Evolutionary conservation across 2,888 invertebrate species (phyloP).

Genomic region (Netelia virgata): DNA sequence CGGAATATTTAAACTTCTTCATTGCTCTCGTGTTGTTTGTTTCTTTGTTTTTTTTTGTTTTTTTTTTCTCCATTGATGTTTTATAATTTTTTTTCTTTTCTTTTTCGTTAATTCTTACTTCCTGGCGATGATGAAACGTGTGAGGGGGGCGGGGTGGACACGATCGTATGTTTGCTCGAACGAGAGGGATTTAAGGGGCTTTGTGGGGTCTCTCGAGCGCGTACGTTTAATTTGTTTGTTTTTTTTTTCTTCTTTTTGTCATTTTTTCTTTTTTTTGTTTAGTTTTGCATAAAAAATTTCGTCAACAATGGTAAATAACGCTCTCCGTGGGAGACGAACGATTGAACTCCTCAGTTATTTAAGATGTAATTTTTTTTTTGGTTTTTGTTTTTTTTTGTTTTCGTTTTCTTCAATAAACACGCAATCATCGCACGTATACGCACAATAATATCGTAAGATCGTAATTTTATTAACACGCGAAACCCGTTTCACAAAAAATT

Average conservation of each 20-base stretch:
- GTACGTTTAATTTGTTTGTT: constrained; percentile 42
- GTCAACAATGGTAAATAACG: constrained; percentile 70
- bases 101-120: constrained; percentile 10
- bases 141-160: neutral
- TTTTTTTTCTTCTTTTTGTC: constrained; percentile 27
- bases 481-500: constrained; percentile 64
- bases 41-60: constrained; percentile 38
- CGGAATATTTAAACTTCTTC: constrained; percentile 36
- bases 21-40: constrained; percentile 32
- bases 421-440: constrained; percentile 79
- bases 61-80: constrained; percentile 5
- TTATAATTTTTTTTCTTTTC: neutral
- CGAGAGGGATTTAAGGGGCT: constrained; percentile 26
- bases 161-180: constrained; percentile 31
- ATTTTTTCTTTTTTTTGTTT: constrained; percentile 31
- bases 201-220: constrained; percentile 43
- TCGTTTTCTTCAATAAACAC: constrained; percentile 77
- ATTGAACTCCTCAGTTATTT: constrained; percentile 63
- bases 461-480: constrained; percentile 66
- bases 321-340: constrained; percentile 66
- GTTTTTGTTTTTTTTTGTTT: constrained; percentile 66
- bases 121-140: constrained; percentile 27
- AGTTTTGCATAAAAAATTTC: constrained; percentile 67
- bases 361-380: constrained; percentile 60
- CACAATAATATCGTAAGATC: constrained; percentile 71